Conservation (phyloP, 2,113 vertebrate species). For the Labrus mixtus region DNA sequence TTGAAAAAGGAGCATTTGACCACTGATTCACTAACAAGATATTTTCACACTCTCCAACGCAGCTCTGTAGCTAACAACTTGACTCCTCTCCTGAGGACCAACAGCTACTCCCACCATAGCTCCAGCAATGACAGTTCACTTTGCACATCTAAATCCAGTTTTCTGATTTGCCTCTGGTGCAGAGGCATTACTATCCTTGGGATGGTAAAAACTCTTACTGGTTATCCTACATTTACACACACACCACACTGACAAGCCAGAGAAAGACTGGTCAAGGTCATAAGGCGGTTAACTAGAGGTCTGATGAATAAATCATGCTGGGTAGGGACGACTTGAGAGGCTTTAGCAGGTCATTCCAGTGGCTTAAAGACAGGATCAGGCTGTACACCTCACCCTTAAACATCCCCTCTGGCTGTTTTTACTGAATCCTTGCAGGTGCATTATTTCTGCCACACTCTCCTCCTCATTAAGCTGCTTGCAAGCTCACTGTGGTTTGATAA, state of each 20-base stretch:
- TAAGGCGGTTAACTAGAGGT: not conserved
- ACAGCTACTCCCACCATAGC: constrained; percentile 2
- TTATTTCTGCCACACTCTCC: constrained; percentile 2
- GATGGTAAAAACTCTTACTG: no score
- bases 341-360: not conserved
- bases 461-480: constrained; percentile 16
- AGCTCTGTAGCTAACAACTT: not conserved
- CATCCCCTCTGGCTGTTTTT: not conserved
- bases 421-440: constrained; percentile 17
- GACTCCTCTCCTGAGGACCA: not conserved
- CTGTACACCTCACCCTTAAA: not conserved
- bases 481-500: not conserved
- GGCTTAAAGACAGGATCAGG: not conserved
- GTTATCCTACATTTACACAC: not conserved
- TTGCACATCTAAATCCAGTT: constrained; percentile 22
- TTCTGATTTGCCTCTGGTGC: not conserved
- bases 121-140: constrained; percentile 10
- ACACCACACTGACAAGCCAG: not conserved
- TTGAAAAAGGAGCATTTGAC: constrained; percentile 8
- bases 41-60: constrained; percentile 4
- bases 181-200: no score
- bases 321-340: not conserved
- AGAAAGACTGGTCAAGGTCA: not conserved
- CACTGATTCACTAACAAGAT: not conserved
- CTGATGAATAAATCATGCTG: not conserved